A percentile compares a stretch with the other conserved stretches of the same genome.
These are phyloP conservation scores for Chymomyza caudatula DNA, from an alignment of 2,888 invertebrate genomes.

Conservation along the genomic window DNA sequence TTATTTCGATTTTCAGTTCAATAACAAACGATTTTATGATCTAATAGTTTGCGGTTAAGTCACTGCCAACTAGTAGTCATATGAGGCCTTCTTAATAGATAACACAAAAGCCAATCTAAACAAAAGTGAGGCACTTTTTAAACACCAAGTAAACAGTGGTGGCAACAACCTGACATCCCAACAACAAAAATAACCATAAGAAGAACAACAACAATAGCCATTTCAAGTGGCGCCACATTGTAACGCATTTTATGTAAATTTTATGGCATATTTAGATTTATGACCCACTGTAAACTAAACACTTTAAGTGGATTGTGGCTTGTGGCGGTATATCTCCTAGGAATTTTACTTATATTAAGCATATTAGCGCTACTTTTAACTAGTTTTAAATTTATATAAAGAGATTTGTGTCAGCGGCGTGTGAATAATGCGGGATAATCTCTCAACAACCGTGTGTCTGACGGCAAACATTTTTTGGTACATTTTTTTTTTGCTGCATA, in stretches of 20 bases:
- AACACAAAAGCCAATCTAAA: not conserved
- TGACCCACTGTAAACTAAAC: not conserved
- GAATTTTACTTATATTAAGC: not conserved
- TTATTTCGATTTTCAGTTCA: not conserved
- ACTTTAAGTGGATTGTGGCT: not conserved
- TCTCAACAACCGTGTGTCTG: constrained; percentile 2
- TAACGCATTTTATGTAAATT: constrained; percentile 40
- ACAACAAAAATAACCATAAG: constrained; percentile 16
- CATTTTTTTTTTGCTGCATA: not conserved
- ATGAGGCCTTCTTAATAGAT: not conserved
- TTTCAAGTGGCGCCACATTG: constrained; percentile 22
- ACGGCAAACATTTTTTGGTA: constrained; percentile 23
- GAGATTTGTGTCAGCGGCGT: not conserved
- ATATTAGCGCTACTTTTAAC: not conserved
- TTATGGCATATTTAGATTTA: constrained; percentile 48
- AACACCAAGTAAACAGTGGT: constrained; percentile 50
- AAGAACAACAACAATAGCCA: constrained; percentile 4
- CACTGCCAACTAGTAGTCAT: not conserved
- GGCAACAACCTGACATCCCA: constrained; percentile 22
- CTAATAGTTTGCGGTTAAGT: not conserved
- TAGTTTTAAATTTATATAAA: not conserved
- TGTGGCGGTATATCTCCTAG: not conserved
- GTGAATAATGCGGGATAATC: not conserved
- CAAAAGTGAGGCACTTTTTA: constrained; percentile 24
- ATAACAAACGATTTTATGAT: not conserved